phyloP scores from a whole-genome alignment of 2,113 vertebrate genomes.

The Rhinogobius similis region DNA sequence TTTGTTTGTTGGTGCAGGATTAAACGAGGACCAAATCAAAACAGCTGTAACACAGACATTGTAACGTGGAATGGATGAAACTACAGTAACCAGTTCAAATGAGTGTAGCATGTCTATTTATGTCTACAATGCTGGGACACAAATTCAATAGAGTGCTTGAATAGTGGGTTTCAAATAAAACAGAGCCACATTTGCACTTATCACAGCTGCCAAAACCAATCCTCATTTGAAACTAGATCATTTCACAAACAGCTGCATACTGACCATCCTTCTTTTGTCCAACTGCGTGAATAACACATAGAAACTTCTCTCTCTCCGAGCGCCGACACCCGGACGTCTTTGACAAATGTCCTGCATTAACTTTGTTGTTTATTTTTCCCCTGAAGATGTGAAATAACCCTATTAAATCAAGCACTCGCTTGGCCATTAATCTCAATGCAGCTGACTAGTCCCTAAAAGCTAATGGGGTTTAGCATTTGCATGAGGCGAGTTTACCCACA shows the following conservation, averaged over 20 bases:
- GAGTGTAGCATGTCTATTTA: too few species aligned
- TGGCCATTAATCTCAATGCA: conserved; percentile 82
- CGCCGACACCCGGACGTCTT: conserved; percentile 64
- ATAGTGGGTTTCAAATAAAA: neutral
- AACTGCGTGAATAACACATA: conserved; percentile 36
- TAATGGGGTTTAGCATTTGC: conserved; percentile 84
- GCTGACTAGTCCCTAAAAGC: conserved; percentile 80
- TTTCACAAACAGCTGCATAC: neutral
- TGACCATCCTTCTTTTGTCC: neutral
- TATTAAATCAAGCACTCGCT: conserved; percentile 82
- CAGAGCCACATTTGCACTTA: neutral
- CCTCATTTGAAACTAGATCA: neutral
- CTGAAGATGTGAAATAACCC: conserved; percentile 80
- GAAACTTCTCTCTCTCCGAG: conserved; percentile 65
- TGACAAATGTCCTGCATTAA: conserved; percentile 82
- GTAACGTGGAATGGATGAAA: too few species aligned
- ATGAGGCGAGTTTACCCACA: conserved; percentile 81
- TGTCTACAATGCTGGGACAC: too few species aligned
- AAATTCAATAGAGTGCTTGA: too few species aligned
- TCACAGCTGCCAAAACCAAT: neutral
- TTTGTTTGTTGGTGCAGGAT: too few species aligned
- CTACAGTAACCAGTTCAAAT: too few species aligned
- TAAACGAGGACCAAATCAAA: too few species aligned
- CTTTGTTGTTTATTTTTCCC: conserved; percentile 79
- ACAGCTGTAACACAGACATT: too few species aligned